Conservation (phyloP, 1,140 invertebrate species). For the Drosophila pachea region DNA sequence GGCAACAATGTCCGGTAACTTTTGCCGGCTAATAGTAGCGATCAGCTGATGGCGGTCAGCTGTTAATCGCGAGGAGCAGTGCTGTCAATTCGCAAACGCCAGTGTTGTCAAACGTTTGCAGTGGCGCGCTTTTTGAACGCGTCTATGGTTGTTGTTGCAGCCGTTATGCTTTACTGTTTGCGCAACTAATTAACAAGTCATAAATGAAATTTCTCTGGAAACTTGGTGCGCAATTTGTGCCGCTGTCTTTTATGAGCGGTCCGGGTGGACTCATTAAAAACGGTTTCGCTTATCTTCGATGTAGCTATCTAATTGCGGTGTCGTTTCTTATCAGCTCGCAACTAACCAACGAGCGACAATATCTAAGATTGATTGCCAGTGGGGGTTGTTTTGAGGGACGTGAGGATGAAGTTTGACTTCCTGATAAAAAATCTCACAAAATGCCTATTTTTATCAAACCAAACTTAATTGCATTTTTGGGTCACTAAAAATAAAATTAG, state of each 20-base stretch:
- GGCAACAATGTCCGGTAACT: constrained; percentile 4
- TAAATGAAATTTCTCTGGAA: constrained; percentile 67
- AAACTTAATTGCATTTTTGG: constrained; percentile 73
- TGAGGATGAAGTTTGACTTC: constrained; percentile 25
- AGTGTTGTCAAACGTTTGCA: constrained; percentile 16
- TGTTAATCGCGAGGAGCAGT: constrained; percentile 12
- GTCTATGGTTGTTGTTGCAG: constrained; percentile 5
- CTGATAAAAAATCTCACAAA: constrained; percentile 69
- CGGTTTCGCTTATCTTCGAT: constrained; percentile 56
- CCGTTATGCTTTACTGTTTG: constrained; percentile 30
- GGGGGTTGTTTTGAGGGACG: constrained; percentile 30
- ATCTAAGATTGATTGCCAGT: constrained; percentile 70
- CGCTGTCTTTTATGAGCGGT: constrained; percentile 63
- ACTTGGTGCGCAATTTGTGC: constrained; percentile 43
- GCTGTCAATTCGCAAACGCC: neutral
- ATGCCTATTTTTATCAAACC: constrained; percentile 69
- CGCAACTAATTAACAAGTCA: constrained; percentile 57
- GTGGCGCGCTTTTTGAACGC: constrained; percentile 29
- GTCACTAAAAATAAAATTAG: constrained; percentile 63
- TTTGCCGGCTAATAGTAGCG: constrained; percentile 15
- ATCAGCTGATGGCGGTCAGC: constrained; percentile 44
- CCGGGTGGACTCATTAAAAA: constrained; percentile 62
- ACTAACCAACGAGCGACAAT: constrained; percentile 54
- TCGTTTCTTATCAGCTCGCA: constrained; percentile 67
- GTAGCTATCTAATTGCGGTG: constrained; percentile 70